Evolutionary conservation across 2,113 vertebrate species (phyloP).

Genomic region (Eleginops maclovinus): DNA sequence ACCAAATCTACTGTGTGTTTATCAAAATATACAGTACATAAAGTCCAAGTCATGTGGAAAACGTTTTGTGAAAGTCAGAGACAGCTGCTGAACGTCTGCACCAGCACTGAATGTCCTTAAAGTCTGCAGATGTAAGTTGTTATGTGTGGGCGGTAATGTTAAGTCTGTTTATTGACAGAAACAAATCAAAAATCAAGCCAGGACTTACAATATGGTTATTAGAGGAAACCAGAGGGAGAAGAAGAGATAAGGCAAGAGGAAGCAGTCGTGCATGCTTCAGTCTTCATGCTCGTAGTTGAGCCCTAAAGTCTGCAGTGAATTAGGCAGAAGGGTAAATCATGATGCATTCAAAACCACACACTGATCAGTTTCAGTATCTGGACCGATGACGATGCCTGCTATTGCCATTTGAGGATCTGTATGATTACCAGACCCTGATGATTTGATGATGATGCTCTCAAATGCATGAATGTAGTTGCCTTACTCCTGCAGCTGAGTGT

Average conservation of each 20-base stretch:
- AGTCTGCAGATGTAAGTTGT: not conserved
- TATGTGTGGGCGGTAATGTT: constrained; percentile 1
- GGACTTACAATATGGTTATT: not conserved
- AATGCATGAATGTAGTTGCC: not conserved
- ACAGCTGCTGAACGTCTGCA: not conserved
- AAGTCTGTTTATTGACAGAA: not conserved
- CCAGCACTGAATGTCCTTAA: not conserved
- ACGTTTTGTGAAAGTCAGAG: not conserved
- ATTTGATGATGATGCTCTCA: not conserved
- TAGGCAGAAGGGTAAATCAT: not conserved
- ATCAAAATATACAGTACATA: not conserved
- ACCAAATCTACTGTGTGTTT: not conserved
- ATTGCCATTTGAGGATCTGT: not conserved
- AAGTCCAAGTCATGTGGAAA: not conserved
- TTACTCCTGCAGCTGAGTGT: not conserved
- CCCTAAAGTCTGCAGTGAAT: not conserved
- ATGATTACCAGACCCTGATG: not conserved
- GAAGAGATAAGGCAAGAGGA: not conserved
- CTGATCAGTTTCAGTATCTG: not conserved
- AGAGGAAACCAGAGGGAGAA: not conserved
- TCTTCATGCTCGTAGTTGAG: not conserved
- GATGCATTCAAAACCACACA: not conserved
- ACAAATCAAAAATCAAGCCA: not conserved
- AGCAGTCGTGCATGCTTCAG: not conserved
- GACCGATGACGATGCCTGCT: not conserved